Evolutionary conservation across 2,888 invertebrate genomes (phyloP), one percentile per base, ranked within the genome.

Genomic region (Aspidiotus destructor): DNA sequence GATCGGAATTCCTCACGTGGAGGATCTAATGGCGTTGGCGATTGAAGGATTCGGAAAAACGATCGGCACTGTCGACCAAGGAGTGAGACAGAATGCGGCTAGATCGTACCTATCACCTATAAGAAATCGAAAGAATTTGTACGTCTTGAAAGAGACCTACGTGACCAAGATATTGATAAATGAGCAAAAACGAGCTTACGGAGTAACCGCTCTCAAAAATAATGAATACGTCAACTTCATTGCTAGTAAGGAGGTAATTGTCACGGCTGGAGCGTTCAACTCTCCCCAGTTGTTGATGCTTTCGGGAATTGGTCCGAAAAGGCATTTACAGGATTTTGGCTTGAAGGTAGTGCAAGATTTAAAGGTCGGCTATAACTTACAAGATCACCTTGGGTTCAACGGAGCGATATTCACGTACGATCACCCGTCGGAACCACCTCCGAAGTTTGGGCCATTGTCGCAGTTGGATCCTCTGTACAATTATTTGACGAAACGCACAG

Each of bases 141-240:
- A 81, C 70, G 79, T 86, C 0, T 79, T 84, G 15, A 82, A 82
- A 71, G 78, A 82, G 54, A 79, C 85, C 0, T 77, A 79, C 53
- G 86, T 81, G 0, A 81, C 80, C 5, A 81, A 80, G 72, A 75
- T 86, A 41, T 55, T 61, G 10, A 68, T 68, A 1, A 55, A 61
- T 17, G 41, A 48, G 0, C n/a, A 61, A 11, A 52, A 60, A 41
- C 48, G 52, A 52, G 68, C 60, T n/a, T 68, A 68, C 68, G 68
- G 68, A 1, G 68, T 61, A 1, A 7, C 15, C 11, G 60, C 53
- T 13, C 16, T 41, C n/a, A 54, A 53, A 16, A 54, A 54, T 53
- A 53, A 52, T 54, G 9, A 17, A 8, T 13, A n/a, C 41, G 53
- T 8, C 15, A 42, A 60, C 15, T 28, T 61, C 28, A 15, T 68